A percentile compares a stretch with the other conserved stretches of the same genome.
phyloP scores from a whole-genome alignment of 2,888 invertebrate genomes.

The Heliconius aoede region DNA sequence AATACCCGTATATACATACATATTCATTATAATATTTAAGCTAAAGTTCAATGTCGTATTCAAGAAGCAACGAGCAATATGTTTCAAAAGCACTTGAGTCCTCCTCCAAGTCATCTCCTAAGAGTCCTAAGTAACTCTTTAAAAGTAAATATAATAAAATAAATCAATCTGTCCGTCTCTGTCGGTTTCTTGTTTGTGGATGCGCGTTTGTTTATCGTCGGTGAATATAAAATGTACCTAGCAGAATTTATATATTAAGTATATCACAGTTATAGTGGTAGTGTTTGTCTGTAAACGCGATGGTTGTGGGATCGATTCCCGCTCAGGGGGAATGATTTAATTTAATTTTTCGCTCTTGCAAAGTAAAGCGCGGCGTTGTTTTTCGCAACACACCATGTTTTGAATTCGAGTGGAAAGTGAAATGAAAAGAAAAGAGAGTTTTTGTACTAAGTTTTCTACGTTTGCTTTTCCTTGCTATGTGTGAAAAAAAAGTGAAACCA shows the following conservation, averaged over 20 bases:
- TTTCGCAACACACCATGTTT: not conserved
- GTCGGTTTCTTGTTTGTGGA: conserved; percentile 49
- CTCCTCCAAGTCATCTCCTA: not conserved
- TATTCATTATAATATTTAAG: not conserved
- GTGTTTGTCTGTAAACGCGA: not conserved
- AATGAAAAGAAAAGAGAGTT: not conserved
- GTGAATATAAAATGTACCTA: conserved; percentile 38
- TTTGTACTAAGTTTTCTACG: not conserved
- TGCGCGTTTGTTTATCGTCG: conserved; percentile 49
- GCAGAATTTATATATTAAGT: conserved; percentile 1
- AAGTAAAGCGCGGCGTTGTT: not conserved
- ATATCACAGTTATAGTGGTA: not conserved
- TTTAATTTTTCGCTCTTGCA: too few relatives aligned
- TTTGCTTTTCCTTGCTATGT: too few relatives aligned
- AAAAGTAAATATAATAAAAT: conserved; percentile 48
- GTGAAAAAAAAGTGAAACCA: too few relatives aligned
- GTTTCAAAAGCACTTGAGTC: conserved; percentile 39
- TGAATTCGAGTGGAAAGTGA: not conserved
- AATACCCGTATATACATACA: not conserved
- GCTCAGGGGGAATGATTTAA: not conserved
- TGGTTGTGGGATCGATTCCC: not conserved
- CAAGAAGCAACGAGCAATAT: conserved; percentile 44
- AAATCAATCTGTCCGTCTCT: conserved; percentile 50
- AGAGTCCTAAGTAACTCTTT: conserved; percentile 45
- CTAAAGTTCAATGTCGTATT: conserved; percentile 19